These are phyloP conservation scores for Philopedon plagiatum DNA, from an alignment of 2,888 invertebrate genomes.

Conservation along the genomic window DNA sequence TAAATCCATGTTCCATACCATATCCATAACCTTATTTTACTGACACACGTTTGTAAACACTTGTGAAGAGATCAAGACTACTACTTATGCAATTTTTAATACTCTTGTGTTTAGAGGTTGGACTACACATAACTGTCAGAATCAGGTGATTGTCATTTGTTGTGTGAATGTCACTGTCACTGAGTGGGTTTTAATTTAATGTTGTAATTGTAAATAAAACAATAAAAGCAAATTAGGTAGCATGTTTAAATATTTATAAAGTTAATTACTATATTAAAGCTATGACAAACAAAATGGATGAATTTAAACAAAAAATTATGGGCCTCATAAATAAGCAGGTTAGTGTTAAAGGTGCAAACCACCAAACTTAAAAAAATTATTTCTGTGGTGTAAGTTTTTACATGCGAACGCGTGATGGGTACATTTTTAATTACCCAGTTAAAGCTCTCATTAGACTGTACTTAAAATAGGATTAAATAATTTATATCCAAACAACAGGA, in stretches of 20 bases:
- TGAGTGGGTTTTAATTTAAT: not conserved
- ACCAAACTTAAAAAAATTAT: no score
- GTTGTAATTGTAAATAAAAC: conserved; percentile 12
- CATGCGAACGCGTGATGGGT: no score
- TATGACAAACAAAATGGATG: conserved; percentile 65
- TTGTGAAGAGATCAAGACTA: no score
- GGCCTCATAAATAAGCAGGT: conserved; percentile 67
- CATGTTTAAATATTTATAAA: conserved; percentile 15
- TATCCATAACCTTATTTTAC: not conserved
- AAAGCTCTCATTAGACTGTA: no score
- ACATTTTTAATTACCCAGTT: no score
- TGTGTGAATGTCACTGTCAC: not conserved
- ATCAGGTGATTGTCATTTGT: not conserved
- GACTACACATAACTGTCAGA: not conserved
- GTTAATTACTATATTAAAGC: conserved; percentile 8
- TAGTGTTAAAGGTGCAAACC: conserved; percentile 33
- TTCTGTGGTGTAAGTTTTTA: no score
- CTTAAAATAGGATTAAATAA: no score
- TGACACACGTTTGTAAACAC: no score
- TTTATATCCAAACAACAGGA: no score
- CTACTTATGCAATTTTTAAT: not conserved
- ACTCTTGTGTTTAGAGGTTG: not conserved
- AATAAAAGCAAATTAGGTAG: conserved; percentile 6
- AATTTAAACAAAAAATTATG: conserved; percentile 67
- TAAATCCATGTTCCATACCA: no score